These are phyloP conservation scores for Melanchra persicariae DNA, from an alignment of 2,888 invertebrate genomes.

Conservation along the genomic window DNA sequence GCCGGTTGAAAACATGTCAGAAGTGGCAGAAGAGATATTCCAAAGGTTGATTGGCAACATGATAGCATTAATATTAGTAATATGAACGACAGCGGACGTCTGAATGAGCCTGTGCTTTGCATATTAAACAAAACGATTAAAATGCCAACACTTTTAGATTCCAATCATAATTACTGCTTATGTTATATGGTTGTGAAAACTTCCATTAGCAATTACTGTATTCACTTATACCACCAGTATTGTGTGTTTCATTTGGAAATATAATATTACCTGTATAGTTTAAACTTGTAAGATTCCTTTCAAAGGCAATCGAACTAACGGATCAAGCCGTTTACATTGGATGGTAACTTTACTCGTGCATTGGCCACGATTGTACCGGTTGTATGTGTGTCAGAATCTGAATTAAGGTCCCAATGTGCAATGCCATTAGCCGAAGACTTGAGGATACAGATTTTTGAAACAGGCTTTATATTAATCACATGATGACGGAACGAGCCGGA, in stretches of 20 bases:
- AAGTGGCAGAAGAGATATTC: neutral
- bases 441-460: neutral
- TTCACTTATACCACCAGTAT: neutral
- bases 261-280: neutral
- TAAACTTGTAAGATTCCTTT: neutral
- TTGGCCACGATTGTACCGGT: conserved; percentile 29
- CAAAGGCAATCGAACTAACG: neutral
- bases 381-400: conserved; percentile 51
- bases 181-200: conserved; percentile 33
- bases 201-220: neutral
- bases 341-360: neutral
- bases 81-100: conserved; percentile 14
- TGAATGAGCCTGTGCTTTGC: conserved; percentile 1
- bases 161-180: conserved; percentile 19
- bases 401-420: conserved; percentile 29
- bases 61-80: conserved; percentile 40
- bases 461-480: neutral
- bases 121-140: conserved; percentile 25
- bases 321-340: conserved; percentile 11
- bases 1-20: neutral
- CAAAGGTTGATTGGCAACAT: neutral
- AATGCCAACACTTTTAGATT: conserved; percentile 10
- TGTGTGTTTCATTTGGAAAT: conserved; percentile 11
- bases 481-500: too few relatives aligned
- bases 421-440: conserved; percentile 15